Base-by-base conservation (phyloP, 2,888 invertebrate genomes). In the Xestobium rufovillosum region DNA sequence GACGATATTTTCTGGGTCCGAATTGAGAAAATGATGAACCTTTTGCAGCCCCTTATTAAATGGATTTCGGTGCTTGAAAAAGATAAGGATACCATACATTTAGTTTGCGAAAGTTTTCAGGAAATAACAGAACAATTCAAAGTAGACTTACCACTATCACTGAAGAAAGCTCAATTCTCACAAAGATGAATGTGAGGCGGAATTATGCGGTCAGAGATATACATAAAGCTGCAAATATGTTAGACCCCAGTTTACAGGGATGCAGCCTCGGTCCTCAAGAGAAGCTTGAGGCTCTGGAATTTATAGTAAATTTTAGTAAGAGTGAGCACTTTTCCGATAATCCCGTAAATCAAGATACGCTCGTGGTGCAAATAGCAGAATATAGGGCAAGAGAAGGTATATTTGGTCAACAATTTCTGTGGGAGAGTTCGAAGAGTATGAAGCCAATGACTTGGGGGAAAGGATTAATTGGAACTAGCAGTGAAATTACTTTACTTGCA, bases 1-100 rank as follows among this genome's bases (percentile, higher is more conserved):
- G 23, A 19, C 23, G 6, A 19, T 63, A n/a, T 19, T 19, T 19
- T 19, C 23, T 19, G 23, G 23, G 23, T 19, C 6, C 23, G 23
- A 6, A 19, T 19, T 8, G n/a, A 19, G n/a, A 19, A n/a, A 6
- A 19, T n/a, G 6, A 19, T 8, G n/a, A 8, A 6, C n/a, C 23
- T 19, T 19, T 19, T 19, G 23, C 6, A 19, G n/a, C 23, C 23
- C 6, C 6, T 19, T 8, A n/a, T 19, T n/a, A 19, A 19, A 8
- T 19, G 23, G 23, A 19, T 19, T 19, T 19, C n/a, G n/a, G n/a
- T 8, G 23, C n/a, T 19, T 8, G 23, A 19, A 19, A 19, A n/a
- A 8, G 6, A 19, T 8, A 19, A 19, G 23, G 23, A 19, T 19
- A 19, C 23, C 6, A 19, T 19, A 19, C 23, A 19, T 19, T n/a